Evolutionary conservation across 2,888 invertebrate species (phyloP).

Genomic region (Lacanobia wlatinum): DNA sequence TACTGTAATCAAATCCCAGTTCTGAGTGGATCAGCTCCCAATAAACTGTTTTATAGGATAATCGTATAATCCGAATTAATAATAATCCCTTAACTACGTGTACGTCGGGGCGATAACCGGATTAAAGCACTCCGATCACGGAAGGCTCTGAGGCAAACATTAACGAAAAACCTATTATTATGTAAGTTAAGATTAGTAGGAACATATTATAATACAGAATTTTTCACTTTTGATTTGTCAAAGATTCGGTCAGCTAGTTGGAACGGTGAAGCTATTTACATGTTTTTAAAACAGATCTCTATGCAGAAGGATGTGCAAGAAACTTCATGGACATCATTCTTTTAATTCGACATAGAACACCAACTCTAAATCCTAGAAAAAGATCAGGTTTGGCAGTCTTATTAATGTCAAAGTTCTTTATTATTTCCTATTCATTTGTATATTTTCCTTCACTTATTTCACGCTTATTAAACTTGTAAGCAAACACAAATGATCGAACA

Average conservation of each 20-base stretch:
- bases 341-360: no score
- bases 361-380: no score
- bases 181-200: not conserved
- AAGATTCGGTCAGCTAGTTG: not conserved
- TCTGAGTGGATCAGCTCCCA: slow-evolving; percentile 43
- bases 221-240: not conserved
- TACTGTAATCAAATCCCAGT: slow-evolving; percentile 43
- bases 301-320: not conserved
- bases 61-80: slow-evolving; percentile 61
- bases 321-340: no score
- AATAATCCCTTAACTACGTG: slow-evolving; percentile 54
- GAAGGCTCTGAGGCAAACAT: slow-evolving; percentile 10
- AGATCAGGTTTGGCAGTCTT: not conserved
- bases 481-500: slow-evolving; percentile 9
- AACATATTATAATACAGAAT: no score
- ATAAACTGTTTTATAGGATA: slow-evolving; percentile 54
- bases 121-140: slow-evolving; percentile 37
- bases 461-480: not conserved
- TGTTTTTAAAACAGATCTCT: not conserved
- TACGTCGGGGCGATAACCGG: slow-evolving; percentile 37
- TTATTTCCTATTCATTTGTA: not conserved
- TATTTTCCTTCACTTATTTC: not conserved
- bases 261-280: not conserved
- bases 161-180: not conserved
- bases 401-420: not conserved